phyloP scores from a whole-genome alignment of 2,888 invertebrate species.

The Thecophora atra region DNA sequence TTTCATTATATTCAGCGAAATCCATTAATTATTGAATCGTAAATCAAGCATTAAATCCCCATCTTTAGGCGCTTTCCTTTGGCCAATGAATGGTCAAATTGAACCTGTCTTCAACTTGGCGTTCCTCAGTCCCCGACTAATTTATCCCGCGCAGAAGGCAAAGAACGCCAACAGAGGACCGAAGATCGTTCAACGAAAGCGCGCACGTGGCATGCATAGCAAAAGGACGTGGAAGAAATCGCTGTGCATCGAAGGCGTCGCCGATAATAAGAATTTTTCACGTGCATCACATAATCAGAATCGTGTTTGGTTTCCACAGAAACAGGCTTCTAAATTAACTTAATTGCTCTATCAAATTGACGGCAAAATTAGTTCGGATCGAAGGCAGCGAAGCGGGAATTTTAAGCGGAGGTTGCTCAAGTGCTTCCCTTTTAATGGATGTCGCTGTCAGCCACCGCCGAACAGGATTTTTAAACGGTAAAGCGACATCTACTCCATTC shows the following conservation, averaged over 20 bases:
- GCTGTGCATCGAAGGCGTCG: neutral
- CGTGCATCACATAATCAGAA: slow-evolving; percentile 23
- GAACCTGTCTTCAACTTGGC: neutral
- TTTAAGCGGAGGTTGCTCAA: neutral
- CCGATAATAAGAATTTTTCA: neutral
- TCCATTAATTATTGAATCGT: neutral
- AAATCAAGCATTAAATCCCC: neutral
- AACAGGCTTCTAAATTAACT: slow-evolving; percentile 9
- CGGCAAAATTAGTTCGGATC: slow-evolving; percentile 32
- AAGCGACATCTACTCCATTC: no score
- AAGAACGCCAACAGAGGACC: slow-evolving; percentile 1
- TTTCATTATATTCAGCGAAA: neutral
- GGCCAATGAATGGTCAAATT: neutral
- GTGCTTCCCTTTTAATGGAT: no score
- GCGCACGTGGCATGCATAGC: slow-evolving; percentile 27
- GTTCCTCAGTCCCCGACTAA: slow-evolving; percentile 18
- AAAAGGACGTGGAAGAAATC: neutral
- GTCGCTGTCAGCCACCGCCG: no score
- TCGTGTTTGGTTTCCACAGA: slow-evolving; percentile 19
- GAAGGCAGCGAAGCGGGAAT: slow-evolving; percentile 14
- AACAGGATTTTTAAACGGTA: no score
- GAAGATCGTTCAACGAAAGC: slow-evolving; percentile 27
- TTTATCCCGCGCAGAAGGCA: neutral
- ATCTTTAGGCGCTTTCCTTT: neutral
- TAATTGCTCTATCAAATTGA: slow-evolving; percentile 34